These are phyloP conservation scores for Ectemnius cavifrons DNA, from an alignment of 2,888 invertebrate genomes.

Conservation along the genomic window DNA sequence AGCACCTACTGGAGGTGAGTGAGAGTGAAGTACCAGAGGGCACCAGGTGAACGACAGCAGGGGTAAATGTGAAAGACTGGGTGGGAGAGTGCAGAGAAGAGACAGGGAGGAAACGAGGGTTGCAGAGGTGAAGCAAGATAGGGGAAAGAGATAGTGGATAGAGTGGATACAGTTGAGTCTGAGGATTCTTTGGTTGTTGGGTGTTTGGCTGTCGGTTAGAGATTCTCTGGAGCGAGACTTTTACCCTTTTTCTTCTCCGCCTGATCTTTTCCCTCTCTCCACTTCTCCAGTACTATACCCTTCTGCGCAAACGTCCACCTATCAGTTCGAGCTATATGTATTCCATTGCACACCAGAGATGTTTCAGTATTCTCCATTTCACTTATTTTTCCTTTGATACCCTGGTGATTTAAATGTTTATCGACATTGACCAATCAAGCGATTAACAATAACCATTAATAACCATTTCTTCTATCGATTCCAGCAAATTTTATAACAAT, in stretches of 20 bases:
- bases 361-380: no score
- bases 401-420: no score
- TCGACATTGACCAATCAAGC: no score
- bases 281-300: slow-evolving; percentile 46
- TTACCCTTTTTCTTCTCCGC: slow-evolving; percentile 64
- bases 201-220: slow-evolving; percentile 69
- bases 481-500: no score
- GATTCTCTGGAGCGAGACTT: slow-evolving; percentile 69
- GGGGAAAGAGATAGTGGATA: slow-evolving; percentile 50
- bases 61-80: slow-evolving; percentile 17
- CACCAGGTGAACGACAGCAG: slow-evolving; percentile 30
- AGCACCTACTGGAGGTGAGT: slow-evolving; percentile 24
- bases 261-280: slow-evolving; percentile 56
- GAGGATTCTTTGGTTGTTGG: slow-evolving; percentile 68
- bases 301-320: neutral
- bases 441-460: no score
- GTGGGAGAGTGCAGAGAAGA: slow-evolving; percentile 24
- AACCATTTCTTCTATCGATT: no score
- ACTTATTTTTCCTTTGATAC: no score
- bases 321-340: no score
- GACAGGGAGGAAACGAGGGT: slow-evolving; percentile 23
- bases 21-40: slow-evolving; percentile 30
- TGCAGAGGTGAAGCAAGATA: slow-evolving; percentile 41
- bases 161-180: slow-evolving; percentile 60
- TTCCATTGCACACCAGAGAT: no score